phyloP scores from a whole-genome alignment of 1,140 invertebrate species.

The Drosophila parvula region DNA sequence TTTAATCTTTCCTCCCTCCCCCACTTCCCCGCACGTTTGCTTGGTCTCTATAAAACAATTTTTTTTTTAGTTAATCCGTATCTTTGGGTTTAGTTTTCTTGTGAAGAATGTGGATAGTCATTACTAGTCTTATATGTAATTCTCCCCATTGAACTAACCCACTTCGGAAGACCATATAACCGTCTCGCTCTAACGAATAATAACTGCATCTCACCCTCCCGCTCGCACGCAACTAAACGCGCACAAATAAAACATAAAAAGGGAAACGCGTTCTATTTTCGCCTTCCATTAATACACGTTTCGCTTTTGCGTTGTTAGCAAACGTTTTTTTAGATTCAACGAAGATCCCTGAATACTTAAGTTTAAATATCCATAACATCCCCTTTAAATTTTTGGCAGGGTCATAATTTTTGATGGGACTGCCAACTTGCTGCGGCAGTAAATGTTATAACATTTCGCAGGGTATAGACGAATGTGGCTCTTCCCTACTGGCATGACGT shows the following conservation, averaged over 20 bases:
- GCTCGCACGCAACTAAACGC: conserved; percentile 18
- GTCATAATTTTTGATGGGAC: background rate
- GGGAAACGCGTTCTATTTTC: conserved; percentile 37
- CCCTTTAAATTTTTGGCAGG: background rate
- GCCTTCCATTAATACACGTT: conserved; percentile 25
- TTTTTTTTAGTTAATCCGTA: background rate
- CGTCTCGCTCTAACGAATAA: conserved; percentile 36
- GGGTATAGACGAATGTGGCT: background rate
- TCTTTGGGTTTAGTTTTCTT: background rate
- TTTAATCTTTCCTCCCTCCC: background rate
- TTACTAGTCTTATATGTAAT: conserved; percentile 6
- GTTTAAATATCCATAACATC: conserved; percentile 2
- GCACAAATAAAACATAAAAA: conserved; percentile 2
- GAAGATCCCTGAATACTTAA: conserved; percentile 29
- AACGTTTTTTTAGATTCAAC: conserved; percentile 1
- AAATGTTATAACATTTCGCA: background rate
- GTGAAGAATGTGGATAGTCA: background rate
- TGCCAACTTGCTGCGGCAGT: conserved; percentile 27
- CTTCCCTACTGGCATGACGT: conserved; percentile 9
- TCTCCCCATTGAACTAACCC: background rate
- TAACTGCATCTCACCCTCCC: conserved; percentile 8
- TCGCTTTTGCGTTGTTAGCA: conserved; percentile 36
- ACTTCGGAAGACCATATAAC: conserved; percentile 2
- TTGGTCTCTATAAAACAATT: background rate
- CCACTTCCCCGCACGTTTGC: background rate